Evolutionary conservation across 2,113 vertebrate genomes (phyloP).

Genomic region (Catharus fuscescens): DNA sequence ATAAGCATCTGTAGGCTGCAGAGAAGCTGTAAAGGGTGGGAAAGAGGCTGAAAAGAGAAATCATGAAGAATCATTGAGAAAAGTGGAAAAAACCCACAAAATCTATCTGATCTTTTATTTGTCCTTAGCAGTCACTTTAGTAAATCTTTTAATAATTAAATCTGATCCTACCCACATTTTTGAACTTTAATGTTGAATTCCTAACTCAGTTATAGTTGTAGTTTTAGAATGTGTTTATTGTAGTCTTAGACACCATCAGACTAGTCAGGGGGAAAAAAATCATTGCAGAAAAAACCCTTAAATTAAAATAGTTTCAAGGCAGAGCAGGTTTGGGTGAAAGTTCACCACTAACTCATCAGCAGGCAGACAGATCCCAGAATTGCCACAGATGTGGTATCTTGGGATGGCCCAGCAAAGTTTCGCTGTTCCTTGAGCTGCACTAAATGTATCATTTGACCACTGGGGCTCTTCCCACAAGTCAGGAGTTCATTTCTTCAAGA

Average conservation of each 20-base stretch:
- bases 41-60: neutral
- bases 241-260: neutral
- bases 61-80: neutral
- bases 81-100: neutral
- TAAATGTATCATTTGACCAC: neutral
- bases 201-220: neutral
- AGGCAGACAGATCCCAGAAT: neutral
- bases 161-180: neutral
- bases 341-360: neutral
- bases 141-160: neutral
- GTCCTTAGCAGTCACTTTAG: neutral
- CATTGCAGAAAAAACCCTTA: neutral
- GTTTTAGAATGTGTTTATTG: neutral
- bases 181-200: neutral
- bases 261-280: neutral
- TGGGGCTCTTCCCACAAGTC: neutral
- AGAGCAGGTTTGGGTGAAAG: neutral
- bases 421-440: neutral
- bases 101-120: neutral
- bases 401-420: neutral
- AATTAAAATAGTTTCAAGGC: neutral
- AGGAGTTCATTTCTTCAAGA: neutral
- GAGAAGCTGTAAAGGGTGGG: neutral
- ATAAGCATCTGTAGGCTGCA: neutral
- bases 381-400: accelerated